Conservation (phyloP, 2,888 invertebrate genomes). For the Parnassius mnemosyne region DNA sequence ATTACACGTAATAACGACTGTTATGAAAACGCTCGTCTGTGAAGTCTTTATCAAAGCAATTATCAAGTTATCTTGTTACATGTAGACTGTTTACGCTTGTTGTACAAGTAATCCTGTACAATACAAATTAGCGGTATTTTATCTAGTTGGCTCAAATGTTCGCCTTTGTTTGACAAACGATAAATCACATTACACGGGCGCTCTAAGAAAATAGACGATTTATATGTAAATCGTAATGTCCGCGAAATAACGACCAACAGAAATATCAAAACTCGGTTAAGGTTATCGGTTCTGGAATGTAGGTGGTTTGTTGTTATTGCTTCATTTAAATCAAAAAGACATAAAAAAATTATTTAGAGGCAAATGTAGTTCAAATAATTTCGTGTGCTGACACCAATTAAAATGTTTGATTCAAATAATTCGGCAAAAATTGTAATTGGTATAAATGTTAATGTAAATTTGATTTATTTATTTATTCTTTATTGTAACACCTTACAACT, state of each 20-base stretch:
- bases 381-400: too few relatives aligned
- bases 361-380: too few relatives aligned
- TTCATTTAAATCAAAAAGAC: conserved; percentile 12
- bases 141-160: conserved; percentile 16
- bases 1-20: too few relatives aligned
- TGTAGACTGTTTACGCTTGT: conserved; percentile 3
- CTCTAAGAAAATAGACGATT: conserved; percentile 42
- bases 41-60: background rate
- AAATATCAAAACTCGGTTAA: conserved; percentile 32
- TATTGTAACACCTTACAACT: too few relatives aligned
- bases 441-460: too few relatives aligned
- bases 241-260: conserved; percentile 41
- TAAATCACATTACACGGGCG: conserved; percentile 19
- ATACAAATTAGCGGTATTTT: conserved; percentile 10
- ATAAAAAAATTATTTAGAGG: background rate
- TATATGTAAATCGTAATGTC: conserved; percentile 46
- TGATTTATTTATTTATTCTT: too few relatives aligned
- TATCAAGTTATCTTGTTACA: conserved; percentile 12
- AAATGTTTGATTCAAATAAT: too few relatives aligned
- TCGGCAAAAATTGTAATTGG: too few relatives aligned
- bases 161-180: conserved; percentile 19
- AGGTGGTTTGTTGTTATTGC: conserved; percentile 11
- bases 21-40: conserved; percentile 20
- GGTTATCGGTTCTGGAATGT: conserved; percentile 28
- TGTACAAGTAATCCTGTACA: conserved; percentile 12